Conservation (phyloP, 2,797 vertebrate species). For the Pangasius djambal region DNA sequence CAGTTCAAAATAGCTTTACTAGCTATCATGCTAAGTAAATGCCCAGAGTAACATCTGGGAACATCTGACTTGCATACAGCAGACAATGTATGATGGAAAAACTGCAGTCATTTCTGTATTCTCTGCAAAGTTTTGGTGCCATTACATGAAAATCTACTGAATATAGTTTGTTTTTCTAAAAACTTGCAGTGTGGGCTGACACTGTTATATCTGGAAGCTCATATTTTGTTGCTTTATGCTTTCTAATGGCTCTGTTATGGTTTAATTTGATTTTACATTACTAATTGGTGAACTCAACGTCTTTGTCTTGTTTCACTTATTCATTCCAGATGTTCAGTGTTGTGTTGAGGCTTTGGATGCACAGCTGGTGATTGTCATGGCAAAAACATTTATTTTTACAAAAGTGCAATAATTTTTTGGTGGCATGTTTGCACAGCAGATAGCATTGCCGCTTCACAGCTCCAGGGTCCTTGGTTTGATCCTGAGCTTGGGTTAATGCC, state of each 20-base stretch:
- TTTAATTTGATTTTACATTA: not conserved
- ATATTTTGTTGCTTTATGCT: not conserved
- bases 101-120: not conserved
- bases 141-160: not conserved
- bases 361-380: conserved; percentile 2
- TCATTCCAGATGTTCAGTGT: conserved; percentile 28
- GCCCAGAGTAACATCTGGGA: not conserved
- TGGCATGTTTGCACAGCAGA: conserved; percentile 1
- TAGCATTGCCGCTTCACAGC: not conserved
- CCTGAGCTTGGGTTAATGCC: not conserved
- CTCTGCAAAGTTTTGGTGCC: not conserved
- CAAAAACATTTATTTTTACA: not conserved
- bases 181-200: not conserved
- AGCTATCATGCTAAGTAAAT: not conserved
- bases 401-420: not conserved
- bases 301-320: not conserved
- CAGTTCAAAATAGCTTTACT: not conserved
- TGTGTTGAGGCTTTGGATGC: not conserved
- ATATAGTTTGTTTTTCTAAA: not conserved
- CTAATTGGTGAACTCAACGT: not conserved
- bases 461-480: not conserved
- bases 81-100: not conserved
- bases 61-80: not conserved
- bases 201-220: not conserved
- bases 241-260: not conserved